Percentiles rank a stretch among this genome's conserved stretches.
Conservation (phyloP, 2,113 vertebrate genomes). For the Diadophis punctatus region DNA sequence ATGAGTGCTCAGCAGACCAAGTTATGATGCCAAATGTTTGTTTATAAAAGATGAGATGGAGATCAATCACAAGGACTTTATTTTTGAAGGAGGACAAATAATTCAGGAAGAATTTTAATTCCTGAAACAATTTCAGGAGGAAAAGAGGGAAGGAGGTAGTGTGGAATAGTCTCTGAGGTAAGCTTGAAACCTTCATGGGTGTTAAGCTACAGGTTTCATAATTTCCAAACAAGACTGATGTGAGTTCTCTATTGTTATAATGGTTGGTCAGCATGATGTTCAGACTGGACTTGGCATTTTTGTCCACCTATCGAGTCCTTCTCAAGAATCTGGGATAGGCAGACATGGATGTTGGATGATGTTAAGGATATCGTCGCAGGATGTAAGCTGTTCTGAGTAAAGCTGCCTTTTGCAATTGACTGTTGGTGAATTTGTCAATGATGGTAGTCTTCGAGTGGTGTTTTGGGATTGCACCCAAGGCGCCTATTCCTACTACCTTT, state of each 20-base stretch:
- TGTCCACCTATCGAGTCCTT: no score
- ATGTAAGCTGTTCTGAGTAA: no score
- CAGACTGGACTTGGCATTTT: background rate
- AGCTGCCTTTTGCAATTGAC: no score
- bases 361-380: no score
- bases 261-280: background rate
- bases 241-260: background rate
- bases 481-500: no score
- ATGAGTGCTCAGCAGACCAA: background rate
- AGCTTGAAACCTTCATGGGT: background rate
- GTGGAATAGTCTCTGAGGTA: background rate
- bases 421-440: no score
- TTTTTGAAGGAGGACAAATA: background rate
- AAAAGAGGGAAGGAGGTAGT: background rate
- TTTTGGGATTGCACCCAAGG: no score
- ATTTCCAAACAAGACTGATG: background rate
- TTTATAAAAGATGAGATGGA: background rate
- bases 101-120: background rate
- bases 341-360: no score
- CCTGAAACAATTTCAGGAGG: background rate
- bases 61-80: background rate
- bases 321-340: no score
- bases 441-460: no score
- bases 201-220: background rate
- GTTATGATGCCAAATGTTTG: background rate